Evolutionary conservation across 1,140 invertebrate species (phyloP), one percentile per base, ranked within the genome.

Genomic region (Cydia amplana): DNA sequence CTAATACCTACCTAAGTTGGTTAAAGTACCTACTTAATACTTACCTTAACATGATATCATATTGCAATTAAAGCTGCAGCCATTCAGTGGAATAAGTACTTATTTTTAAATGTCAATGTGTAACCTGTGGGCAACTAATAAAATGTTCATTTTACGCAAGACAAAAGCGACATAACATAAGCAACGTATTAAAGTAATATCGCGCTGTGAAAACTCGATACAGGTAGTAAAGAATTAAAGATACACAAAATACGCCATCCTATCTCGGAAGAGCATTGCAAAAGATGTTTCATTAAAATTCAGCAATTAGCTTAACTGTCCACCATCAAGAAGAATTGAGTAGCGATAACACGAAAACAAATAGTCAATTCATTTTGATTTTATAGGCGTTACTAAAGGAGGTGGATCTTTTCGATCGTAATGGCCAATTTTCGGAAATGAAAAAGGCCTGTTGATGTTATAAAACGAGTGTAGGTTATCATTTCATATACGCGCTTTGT

Each of bases 341-440:
- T 60, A 23, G 55, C 55, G 55, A 60, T 60, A 60, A 23, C 55
- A 2, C 20, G 55, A 20, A 18, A 23, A 23, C 55, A 60, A 60
- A 60, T 60, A 9, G 18, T 60, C 55, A n/a, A 23, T 60, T 18
- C 55, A 12, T 60, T 60, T 60, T 60, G 55, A 60, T 60, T 60
- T 60, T 20, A 60, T 60, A 60, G 55, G 16, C 55, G 20, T 23
- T 23, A 12, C 55, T 60, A 60, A 60, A 60, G 49, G 49, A 60
- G 55, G 55, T 20, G 55, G 20, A 20, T 60, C 10, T 60, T 60
- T 60, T n/a, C 16, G n/a, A 60, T 7, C 20, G 20, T 60, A 20
- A 60, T 60, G 55, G 55, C 6, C 55, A n/a, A 60, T 60, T 60
- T 23, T 60, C 55, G 55, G 55, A 60, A 23, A 60, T 60, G 55